Evolutionary conservation across 2,888 invertebrate genomes (phyloP).

Genomic region (Caenorhabditis angaria): DNA sequence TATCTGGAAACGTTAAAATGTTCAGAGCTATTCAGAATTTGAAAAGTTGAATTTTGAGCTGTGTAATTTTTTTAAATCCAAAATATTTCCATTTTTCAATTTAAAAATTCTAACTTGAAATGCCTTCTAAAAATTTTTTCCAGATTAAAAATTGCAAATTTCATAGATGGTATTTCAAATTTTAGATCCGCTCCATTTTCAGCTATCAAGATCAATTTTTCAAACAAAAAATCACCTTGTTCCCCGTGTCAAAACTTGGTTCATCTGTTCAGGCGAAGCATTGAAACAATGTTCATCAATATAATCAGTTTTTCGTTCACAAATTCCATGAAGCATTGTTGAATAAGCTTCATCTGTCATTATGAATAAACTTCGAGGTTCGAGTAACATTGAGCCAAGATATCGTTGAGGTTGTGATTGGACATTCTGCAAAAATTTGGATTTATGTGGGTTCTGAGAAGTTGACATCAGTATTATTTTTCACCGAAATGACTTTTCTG

Average conservation of each 20-base stretch:
- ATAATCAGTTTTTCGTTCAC: slow-evolving; percentile 46
- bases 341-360: slow-evolving; percentile 85
- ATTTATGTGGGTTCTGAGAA: slow-evolving; percentile 30
- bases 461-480: too few species aligned
- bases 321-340: slow-evolving; percentile 76
- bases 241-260: slow-evolving; percentile 35
- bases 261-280: slow-evolving; percentile 25
- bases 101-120: too few species aligned
- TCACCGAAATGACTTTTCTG: too few species aligned
- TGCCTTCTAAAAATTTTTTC: neutral
- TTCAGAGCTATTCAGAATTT: too few species aligned
- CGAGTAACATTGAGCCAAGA: slow-evolving; percentile 78
- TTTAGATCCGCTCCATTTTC: neutral
- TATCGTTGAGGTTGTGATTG: slow-evolving; percentile 30
- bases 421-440: too few species aligned
- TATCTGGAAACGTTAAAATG: too few species aligned
- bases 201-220: too few species aligned
- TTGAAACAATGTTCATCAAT: slow-evolving; percentile 51
- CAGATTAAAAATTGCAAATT: neutral
- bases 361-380: slow-evolving; percentile 87
- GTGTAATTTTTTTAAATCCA: too few species aligned
- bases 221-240: slow-evolving; percentile 21
- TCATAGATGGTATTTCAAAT: neutral
- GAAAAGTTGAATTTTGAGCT: too few species aligned
- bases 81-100: too few species aligned